Base-by-base conservation (phyloP, 2,888 invertebrate genomes). In the Latrodectus hesperus region DNA sequence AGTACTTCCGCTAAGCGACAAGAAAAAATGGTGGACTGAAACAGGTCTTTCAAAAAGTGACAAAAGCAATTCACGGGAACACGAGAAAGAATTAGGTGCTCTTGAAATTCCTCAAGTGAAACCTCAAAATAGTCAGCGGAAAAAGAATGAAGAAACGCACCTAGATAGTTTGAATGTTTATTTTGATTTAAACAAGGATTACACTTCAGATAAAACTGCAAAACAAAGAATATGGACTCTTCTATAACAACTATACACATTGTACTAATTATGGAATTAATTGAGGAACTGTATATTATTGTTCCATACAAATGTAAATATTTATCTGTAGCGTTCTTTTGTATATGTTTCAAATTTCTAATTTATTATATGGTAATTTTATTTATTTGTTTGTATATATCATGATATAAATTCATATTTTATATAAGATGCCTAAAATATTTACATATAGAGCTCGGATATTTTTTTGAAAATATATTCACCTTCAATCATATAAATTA, bases 11-110 rank as follows among this genome's bases (percentile, higher is more conserved):
- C 6, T 9, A 26, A 26, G 16, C 14, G 12, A 71, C 49, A 53
- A 16, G 4, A 81, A 67, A 9, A 81, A 67, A 4, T 81, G 81
- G 81, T 81, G 81, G 81, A 16, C 14, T n/a, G 81, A 81, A 16
- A 26, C 52, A 60, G 10, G n/a, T 67, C 38, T 81, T 14, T 64
- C n/a, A n/a, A 51, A 52, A 65, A 67, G 60, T n/a, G 52, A 5
- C 8, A 60, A 80, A 3, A 51, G 71, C 1, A 14, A 38, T 38
- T 11, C 11, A 12, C n/a, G 49, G 55, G 76, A 76, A 64, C 17
- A 38, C 10, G 64, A 65, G 76, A 74, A 74, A 4, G 72, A 72
- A 26, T 55, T 38, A 38, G 6, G 12, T 16, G 9, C 60, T 11
- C 60, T 16, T n/a, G n/a, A 60, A 16, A 16, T n/a, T 16, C 10